Evolutionary conservation across 2,113 vertebrate genomes (phyloP).

Genomic region (Felis catus): F.catus_Fca126_mat1.0 CM031420.1:59264001-59264500

Average conservation of each 20-base stretch:
- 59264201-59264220: not conserved
- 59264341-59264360: not conserved
- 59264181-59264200: not conserved
- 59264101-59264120: not conserved
- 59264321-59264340: not conserved
- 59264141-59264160: not conserved
- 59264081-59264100: not conserved
- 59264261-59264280: not conserved
- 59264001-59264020: not conserved
- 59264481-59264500: slow-evolving; percentile 54
- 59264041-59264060: not conserved
- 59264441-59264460: slow-evolving; percentile 74
- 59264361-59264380: not conserved
- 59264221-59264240: not conserved
- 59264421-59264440: slow-evolving; percentile 69
- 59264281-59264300: not conserved
- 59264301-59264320: not conserved
- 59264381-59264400: not conserved
- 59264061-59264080: not conserved
- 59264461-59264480: not conserved
- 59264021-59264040: not conserved
- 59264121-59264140: not conserved
- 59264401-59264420: not conserved
- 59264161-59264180: not conserved
- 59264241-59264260: not conserved